Evolutionary conservation across 2,113 vertebrate species (phyloP), one percentile per base, ranked within the genome.

Genomic region (Cyprinodon variegatus): DNA sequence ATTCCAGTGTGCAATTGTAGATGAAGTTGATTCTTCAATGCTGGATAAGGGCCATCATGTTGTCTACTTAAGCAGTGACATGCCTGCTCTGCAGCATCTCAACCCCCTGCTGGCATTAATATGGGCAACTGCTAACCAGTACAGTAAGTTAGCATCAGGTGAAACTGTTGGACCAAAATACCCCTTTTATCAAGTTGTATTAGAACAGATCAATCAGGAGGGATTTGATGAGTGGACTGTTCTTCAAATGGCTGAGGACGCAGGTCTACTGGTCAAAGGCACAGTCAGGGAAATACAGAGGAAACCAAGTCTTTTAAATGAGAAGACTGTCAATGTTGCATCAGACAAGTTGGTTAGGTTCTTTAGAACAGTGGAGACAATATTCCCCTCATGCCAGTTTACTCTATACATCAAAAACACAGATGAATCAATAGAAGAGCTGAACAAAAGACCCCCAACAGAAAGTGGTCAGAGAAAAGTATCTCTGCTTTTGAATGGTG

Each of bases 11-110:
- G 88, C 82, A 29, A 90, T 93, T 20, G 83, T 93, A 39, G 92
- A 93, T 75, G 93, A 94, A 69, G 91, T 91, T 0, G 93, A 93
- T 60, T 94, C 92, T 0, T 59, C 92, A 4, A 89, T 93, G 89
- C 39, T 94, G 4, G 93, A 93, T 72, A 85, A 92, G 10, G 91
- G 91, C 57, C 38, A 37, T 57, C 79, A 93, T 29, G 8, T 82
- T 0, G 85, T 90, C 0, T 93, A 93, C 40, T 0, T 94, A 46
- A 0, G 70, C n/a, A 86, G 37, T 60, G 0, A 80, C 0, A 92
- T 88, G 65, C 81, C 90, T 39, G 81, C 76, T 59, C 72, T 93
- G 29, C 74, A 87, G 0, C 73, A 87, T 62, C 66, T 90, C 0
- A 91, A 86, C 20, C 39, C 85, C 10, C 72, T 92, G 17, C 63